phyloP scores from a whole-genome alignment of 2,113 vertebrate genomes.

The Otus sunia region DNA sequence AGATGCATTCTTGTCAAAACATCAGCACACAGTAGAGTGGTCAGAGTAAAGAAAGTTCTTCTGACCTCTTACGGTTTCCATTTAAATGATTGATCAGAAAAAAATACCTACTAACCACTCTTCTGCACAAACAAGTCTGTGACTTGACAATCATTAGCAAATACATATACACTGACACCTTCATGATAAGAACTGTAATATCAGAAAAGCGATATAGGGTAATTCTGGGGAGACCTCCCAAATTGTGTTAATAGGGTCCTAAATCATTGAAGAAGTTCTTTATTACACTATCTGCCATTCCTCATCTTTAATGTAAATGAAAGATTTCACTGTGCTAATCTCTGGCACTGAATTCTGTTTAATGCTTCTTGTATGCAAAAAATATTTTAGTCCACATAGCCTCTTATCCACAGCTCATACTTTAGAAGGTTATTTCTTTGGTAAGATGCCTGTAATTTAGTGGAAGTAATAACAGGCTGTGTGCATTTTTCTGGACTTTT shows the following conservation, averaged over 20 bases:
- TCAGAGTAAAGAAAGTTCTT: neutral
- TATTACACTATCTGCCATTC: slow-evolving; percentile 26
- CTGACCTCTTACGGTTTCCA: neutral
- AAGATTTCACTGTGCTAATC: neutral
- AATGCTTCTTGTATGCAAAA: slow-evolving; percentile 48
- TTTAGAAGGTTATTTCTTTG: slow-evolving; percentile 66
- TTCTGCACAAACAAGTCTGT: neutral
- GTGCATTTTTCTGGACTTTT: slow-evolving; percentile 63
- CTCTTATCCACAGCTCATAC: slow-evolving; percentile 33
- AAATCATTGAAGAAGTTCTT: neutral
- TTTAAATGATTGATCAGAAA: neutral
- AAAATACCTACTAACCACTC: neutral
- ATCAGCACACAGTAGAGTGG: neutral
- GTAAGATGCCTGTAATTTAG: slow-evolving; percentile 63
- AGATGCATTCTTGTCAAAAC: neutral
- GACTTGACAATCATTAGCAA: neutral
- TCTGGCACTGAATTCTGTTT: neutral
- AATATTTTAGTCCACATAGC: neutral
- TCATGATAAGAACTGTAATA: neutral
- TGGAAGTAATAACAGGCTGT: slow-evolving; percentile 70
- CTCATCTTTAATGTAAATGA: neutral
- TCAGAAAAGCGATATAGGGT: neutral
- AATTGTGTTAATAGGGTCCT: neutral
- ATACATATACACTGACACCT: neutral
- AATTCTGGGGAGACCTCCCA: neutral